Percentiles rank a stretch among this genome's conserved stretches.
Conservation (phyloP, 2,888 invertebrate genomes). For the Teleogryllus oceanicus region DNA sequence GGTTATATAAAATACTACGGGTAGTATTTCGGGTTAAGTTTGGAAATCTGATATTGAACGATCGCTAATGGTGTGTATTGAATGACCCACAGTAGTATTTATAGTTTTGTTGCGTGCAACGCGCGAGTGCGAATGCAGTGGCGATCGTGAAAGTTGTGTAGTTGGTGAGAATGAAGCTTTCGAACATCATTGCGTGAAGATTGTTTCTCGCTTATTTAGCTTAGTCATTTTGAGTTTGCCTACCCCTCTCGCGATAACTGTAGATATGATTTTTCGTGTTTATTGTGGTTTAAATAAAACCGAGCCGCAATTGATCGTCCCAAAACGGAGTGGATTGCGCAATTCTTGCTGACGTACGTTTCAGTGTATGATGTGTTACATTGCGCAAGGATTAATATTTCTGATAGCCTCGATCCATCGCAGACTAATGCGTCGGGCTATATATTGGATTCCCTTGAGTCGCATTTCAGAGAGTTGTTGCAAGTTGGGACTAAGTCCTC, state of each 20-base stretch:
- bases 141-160: too few species aligned
- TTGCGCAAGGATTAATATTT: background rate
- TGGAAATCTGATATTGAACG: too few species aligned
- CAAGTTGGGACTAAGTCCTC: background rate
- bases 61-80: too few species aligned
- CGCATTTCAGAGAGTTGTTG: background rate
- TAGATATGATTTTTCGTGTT: background rate
- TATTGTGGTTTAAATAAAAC: background rate
- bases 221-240: too few species aligned
- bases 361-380: background rate
- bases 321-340: background rate
- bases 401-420: background rate
- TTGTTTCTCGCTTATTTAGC: too few species aligned
- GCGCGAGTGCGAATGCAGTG: too few species aligned
- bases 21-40: too few species aligned
- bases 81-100: too few species aligned
- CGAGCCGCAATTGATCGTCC: background rate
- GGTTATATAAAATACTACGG: too few species aligned
- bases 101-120: too few species aligned
- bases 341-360: background rate
- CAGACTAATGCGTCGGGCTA: background rate
- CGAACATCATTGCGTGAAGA: too few species aligned
- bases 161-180: too few species aligned
- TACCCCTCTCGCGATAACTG: background rate
- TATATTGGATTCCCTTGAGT: background rate